A percentile compares a stretch with the other conserved stretches of the same genome.
Conservation (phyloP, 37 sponge, comb jelly and placozoan genomes). For the Chondrosia reniformis region DNA sequence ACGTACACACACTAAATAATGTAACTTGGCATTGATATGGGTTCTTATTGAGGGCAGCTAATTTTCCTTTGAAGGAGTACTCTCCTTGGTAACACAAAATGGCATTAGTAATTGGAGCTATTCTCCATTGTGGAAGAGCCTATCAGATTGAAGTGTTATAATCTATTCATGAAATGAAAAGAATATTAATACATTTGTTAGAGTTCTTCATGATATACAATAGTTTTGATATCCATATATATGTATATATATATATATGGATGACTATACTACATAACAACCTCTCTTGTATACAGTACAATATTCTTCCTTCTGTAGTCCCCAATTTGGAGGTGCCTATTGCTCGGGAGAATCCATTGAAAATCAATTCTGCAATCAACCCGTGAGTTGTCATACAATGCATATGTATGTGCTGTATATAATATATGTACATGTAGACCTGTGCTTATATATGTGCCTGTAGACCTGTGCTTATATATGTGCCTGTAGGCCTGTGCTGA, state of each 20-base stretch:
- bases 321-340: slow-evolving; percentile 18
- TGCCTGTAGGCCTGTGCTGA: background rate
- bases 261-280: background rate
- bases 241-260: background rate
- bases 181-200: too few species aligned
- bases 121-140: too few species aligned
- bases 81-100: too few species aligned
- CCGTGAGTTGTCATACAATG: background rate
- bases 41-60: too few species aligned
- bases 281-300: background rate
- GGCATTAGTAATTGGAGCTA: too few species aligned
- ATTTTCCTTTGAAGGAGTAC: too few species aligned
- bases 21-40: too few species aligned
- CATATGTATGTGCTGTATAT: background rate
- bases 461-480: background rate
- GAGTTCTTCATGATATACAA: background rate
- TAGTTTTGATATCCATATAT: background rate
- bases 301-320: background rate
- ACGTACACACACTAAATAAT: too few species aligned
- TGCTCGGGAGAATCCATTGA: slow-evolving; percentile 3
- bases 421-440: background rate
- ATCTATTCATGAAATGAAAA: too few species aligned
- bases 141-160: too few species aligned
- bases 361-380: background rate
- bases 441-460: background rate